These are phyloP conservation scores for Excalfactoria chinensis DNA, from an alignment of 2,113 vertebrate species.

Conservation along the genomic window DNA sequence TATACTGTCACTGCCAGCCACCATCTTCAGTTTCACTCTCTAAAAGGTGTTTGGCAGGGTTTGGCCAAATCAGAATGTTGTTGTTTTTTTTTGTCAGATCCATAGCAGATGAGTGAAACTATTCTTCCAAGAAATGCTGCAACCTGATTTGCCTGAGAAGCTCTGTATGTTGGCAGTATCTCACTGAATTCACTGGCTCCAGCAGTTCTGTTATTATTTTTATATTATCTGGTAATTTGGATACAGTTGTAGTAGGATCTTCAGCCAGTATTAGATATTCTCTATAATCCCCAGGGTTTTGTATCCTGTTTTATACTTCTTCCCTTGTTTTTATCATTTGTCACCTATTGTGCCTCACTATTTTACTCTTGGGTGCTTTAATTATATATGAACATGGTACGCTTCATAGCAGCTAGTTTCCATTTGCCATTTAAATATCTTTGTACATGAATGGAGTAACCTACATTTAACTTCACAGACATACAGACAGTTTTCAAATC, in stretches of 20 bases:
- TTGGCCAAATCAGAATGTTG: background rate
- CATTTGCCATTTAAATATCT: constrained; percentile 75
- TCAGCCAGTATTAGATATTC: constrained; percentile 65
- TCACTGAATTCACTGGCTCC: constrained; percentile 28
- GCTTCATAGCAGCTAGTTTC: constrained; percentile 68
- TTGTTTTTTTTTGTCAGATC: background rate
- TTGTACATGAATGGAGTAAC: constrained; percentile 68
- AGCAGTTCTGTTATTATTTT: constrained; percentile 59
- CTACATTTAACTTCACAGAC: constrained; percentile 71
- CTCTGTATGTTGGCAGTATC: constrained; percentile 3
- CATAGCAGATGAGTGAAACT: background rate
- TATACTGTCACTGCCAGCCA: background rate
- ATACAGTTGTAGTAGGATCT: constrained; percentile 73
- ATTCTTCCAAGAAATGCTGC: background rate
- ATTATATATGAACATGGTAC: constrained; percentile 80
- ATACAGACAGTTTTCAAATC: constrained; percentile 35
- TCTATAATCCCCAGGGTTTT: constrained; percentile 67
- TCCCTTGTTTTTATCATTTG: constrained; percentile 78
- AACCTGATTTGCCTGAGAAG: background rate
- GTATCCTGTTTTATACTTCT: constrained; percentile 73
- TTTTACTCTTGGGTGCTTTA: constrained; percentile 79
- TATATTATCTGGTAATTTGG: constrained; percentile 74
- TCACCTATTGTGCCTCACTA: constrained; percentile 75
- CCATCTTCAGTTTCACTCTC: background rate
- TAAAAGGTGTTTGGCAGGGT: background rate